phyloP scores from a whole-genome alignment of 1,140 invertebrate genomes.

The Leptinotarsa texana region DNA sequence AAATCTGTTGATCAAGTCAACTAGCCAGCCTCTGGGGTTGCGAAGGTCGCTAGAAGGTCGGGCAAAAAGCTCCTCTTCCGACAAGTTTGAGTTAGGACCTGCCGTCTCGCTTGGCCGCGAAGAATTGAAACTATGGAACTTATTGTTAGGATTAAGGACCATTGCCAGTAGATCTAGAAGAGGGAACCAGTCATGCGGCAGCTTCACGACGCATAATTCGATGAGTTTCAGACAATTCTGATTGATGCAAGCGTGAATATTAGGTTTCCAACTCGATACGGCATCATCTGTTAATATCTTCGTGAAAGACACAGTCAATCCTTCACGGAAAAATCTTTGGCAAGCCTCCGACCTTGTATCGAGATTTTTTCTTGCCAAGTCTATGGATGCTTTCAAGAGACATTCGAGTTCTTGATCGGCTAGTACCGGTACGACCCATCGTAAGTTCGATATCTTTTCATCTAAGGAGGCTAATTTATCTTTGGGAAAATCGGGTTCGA shows the following conservation, averaged over 20 bases:
- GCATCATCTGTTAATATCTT: conserved; percentile 98
- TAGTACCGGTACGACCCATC: conserved; percentile 96
- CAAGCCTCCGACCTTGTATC: conserved; percentile 89
- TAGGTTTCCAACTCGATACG: conserved; percentile 95
- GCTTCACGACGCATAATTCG: conserved; percentile 87
- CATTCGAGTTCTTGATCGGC: conserved; percentile 95
- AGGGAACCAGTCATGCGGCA: conserved; percentile 92
- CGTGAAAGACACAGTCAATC: conserved; percentile 92
- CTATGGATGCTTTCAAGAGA: conserved; percentile 86
- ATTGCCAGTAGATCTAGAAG: conserved; percentile 90
- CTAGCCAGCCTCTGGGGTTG: conserved; percentile 87
- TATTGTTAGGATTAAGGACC: conserved; percentile 64
- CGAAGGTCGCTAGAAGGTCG: conserved; percentile 75
- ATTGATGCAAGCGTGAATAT: conserved; percentile 94
- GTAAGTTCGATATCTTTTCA: conserved; percentile 91
- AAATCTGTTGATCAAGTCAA: conserved; percentile 95
- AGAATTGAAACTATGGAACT: conserved; percentile 92
- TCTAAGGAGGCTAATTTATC: conserved; percentile 84
- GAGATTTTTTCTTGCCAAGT: conserved; percentile 80
- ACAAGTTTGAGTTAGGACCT: conserved; percentile 62
- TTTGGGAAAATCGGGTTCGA: conserved; percentile 80
- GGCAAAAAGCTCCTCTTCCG: conserved; percentile 81
- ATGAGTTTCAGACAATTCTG: conserved; percentile 91
- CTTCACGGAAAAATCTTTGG: conserved; percentile 94
- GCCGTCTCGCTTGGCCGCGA: conserved; percentile 81